Percentiles rank a stretch among this genome's conserved stretches.
These are phyloP conservation scores for Ceyx melanurus DNA, from an alignment of 2,113 vertebrate genomes.

Conservation along the genomic window DNA sequence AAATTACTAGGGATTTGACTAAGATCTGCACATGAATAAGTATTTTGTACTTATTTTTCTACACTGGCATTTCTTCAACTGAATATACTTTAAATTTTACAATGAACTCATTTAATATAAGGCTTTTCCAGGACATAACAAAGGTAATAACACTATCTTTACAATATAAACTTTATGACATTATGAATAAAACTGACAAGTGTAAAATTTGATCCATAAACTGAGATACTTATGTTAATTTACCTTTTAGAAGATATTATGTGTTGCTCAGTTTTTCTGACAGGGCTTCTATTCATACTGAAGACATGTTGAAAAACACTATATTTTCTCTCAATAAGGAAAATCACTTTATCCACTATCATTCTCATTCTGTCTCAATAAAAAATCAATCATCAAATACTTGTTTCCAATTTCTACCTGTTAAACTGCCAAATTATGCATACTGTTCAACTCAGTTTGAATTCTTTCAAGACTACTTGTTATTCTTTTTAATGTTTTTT, in stretches of 20 bases:
- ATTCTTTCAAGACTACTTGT: constrained; percentile 64
- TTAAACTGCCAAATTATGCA: constrained; percentile 76
- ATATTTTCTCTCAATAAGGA: constrained; percentile 76
- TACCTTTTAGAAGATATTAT: constrained; percentile 75
- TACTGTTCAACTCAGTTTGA: constrained; percentile 66
- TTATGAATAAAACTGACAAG: constrained; percentile 76
- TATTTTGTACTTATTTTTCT: constrained; percentile 75
- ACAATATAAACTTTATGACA: constrained; percentile 73
- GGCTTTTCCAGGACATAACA: constrained; percentile 64
- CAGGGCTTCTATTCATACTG: constrained; percentile 73
- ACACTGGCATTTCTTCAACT: constrained; percentile 58
- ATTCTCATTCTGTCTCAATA: constrained; percentile 75
- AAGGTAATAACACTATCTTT: constrained; percentile 71
- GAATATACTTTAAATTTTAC: constrained; percentile 67
- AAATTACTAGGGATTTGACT: constrained; percentile 72
- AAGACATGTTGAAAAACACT: constrained; percentile 79
- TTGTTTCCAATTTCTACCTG: constrained; percentile 74
- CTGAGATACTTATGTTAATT: constrained; percentile 78
- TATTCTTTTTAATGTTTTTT: constrained; percentile 61
- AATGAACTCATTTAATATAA: constrained; percentile 64
- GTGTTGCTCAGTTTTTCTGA: constrained; percentile 76
- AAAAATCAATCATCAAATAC: constrained; percentile 78
- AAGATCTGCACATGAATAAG: constrained; percentile 71
- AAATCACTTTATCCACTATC: constrained; percentile 76
- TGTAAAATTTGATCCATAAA: constrained; percentile 77